Percentiles rank a stretch among this genome's conserved stretches.
Conservation (phyloP, 2,113 vertebrate species). For the Apteryx owenii region DNA sequence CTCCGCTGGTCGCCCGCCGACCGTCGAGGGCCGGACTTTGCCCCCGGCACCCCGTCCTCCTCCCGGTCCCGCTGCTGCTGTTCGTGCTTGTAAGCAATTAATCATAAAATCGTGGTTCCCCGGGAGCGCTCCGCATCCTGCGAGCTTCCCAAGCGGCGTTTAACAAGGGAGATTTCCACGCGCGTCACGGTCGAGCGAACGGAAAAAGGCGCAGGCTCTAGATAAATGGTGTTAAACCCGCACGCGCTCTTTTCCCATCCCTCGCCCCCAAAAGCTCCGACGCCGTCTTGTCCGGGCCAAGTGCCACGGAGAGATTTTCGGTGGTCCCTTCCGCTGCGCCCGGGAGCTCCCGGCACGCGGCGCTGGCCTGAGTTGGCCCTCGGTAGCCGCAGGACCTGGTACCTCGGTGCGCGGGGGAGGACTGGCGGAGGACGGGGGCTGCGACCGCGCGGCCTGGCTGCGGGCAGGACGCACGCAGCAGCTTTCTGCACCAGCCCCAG, state of each 20-base stretch:
- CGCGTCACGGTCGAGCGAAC: rapidly evolving
- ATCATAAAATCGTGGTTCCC: not conserved
- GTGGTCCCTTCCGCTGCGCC: rapidly evolving
- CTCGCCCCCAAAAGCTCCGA: rapidly evolving
- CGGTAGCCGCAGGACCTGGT: too few species aligned
- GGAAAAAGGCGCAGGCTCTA: not conserved
- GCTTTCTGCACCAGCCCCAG: too few species aligned
- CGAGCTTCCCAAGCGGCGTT: not conserved
- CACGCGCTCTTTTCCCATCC: rapidly evolving
- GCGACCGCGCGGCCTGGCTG: too few species aligned
- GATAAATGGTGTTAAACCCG: not conserved
- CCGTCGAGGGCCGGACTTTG: conserved; percentile 9
- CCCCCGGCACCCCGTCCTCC: not conserved
- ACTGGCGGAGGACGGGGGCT: too few species aligned
- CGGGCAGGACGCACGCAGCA: too few species aligned
- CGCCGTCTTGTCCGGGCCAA: not conserved
- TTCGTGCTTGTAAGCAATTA: not conserved
- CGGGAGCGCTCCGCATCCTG: not conserved
- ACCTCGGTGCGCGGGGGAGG: too few species aligned
- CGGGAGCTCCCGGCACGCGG: too few species aligned
- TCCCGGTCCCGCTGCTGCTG: not conserved
- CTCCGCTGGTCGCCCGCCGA: too few species aligned
- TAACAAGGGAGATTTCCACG: not conserved
- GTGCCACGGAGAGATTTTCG: rapidly evolving
- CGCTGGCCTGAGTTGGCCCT: too few species aligned